Conservation (phyloP, 2,797 vertebrate genomes). For the Halcyon badia region DNA sequence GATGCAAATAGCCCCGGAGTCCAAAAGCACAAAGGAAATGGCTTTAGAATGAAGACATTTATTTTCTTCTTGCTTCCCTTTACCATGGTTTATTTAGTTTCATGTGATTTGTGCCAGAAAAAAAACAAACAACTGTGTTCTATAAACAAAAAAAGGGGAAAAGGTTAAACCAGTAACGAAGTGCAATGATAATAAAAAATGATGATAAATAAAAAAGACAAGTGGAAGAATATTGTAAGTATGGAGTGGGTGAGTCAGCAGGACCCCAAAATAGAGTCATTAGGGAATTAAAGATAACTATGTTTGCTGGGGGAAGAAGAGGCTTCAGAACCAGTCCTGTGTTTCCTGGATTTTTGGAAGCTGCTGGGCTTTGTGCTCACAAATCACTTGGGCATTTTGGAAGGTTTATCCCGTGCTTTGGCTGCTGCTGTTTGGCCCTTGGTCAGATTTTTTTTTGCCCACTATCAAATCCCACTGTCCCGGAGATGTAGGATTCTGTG, state of each 20-base stretch:
- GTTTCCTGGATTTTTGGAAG: neutral
- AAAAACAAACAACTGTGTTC: neutral
- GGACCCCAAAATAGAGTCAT: neutral
- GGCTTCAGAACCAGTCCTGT: neutral
- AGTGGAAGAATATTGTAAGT: neutral
- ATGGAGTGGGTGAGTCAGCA: neutral
- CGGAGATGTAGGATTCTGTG: neutral
- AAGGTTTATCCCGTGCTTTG: neutral
- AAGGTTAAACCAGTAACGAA: constrained; percentile 8
- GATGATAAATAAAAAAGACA: neutral
- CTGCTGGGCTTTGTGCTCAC: neutral
- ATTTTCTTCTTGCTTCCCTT: constrained; percentile 44
- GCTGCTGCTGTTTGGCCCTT: neutral
- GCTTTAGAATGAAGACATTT: constrained; percentile 34
- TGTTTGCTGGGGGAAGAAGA: neutral
- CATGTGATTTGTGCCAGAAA: constrained; percentile 35
- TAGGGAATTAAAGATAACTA: neutral
- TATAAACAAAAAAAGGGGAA: constrained; percentile 12
- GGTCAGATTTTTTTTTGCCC: neutral
- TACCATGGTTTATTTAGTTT: constrained; percentile 36
- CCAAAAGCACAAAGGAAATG: constrained; percentile 35
- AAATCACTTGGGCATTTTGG: rapidly evolving
- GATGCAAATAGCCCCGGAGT: neutral
- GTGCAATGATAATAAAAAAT: constrained; percentile 7
- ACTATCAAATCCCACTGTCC: neutral